Evolutionary conservation across 2,888 invertebrate genomes (phyloP).

Genomic region (Adelognathus sp.): DNA sequence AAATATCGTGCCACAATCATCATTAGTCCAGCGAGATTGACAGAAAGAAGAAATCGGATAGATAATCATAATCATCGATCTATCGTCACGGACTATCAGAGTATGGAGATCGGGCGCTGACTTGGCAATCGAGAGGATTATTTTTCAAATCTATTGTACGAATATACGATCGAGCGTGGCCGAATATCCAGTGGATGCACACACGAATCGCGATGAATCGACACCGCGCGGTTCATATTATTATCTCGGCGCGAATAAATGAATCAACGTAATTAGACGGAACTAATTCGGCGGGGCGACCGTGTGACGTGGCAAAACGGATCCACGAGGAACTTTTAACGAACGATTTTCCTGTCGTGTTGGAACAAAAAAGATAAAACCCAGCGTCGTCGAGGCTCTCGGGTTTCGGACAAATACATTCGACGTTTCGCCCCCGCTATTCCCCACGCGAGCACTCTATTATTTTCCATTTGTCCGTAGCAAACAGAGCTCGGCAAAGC

Average conservation of each 20-base stretch:
- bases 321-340: slow-evolving; percentile 11
- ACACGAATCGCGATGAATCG: slow-evolving; percentile 5
- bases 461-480: slow-evolving; percentile 71
- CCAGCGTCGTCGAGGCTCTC: background rate
- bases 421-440: slow-evolving; percentile 15
- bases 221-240: slow-evolving; percentile 10
- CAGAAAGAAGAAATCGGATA: slow-evolving; percentile 5
- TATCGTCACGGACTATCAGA: slow-evolving; percentile 35
- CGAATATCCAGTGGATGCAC: background rate
- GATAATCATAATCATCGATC: slow-evolving; percentile 35
- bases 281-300: background rate
- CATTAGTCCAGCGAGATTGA: background rate
- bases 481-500: slow-evolving; percentile 61
- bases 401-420: background rate
- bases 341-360: background rate
- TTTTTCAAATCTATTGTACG: slow-evolving; percentile 44
- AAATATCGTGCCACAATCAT: slow-evolving; percentile 43
- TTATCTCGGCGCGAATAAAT: slow-evolving; percentile 33
- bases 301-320: background rate
- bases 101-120: background rate
- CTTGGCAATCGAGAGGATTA: slow-evolving; percentile 39
- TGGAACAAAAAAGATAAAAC: background rate
- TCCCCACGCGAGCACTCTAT: slow-evolving; percentile 64
- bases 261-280: slow-evolving; percentile 19
- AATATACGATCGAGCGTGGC: slow-evolving; percentile 13